Percentiles rank a stretch among this genome's conserved stretches.
These are phyloP conservation scores for Araneus ventricosus DNA, from an alignment of 1,140 invertebrate genomes.

Conservation along the genomic window DNA sequence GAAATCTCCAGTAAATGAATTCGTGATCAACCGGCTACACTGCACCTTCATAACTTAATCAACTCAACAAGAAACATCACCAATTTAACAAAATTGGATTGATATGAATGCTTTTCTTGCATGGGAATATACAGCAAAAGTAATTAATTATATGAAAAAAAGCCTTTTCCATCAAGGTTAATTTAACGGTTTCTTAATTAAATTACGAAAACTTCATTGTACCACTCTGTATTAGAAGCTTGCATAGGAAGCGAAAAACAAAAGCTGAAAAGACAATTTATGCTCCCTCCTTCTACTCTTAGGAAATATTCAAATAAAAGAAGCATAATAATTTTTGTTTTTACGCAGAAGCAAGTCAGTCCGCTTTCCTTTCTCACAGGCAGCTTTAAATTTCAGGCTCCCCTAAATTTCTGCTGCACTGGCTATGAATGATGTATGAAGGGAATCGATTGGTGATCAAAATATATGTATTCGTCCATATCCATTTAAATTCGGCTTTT, in stretches of 20 bases:
- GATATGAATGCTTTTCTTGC: too few species aligned
- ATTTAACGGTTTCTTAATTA: too few species aligned
- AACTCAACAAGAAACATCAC: too few species aligned
- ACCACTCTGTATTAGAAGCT: too few species aligned
- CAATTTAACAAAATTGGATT: too few species aligned
- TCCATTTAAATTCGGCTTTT: constrained; percentile 61
- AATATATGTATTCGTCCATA: constrained; percentile 44
- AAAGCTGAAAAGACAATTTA: background rate
- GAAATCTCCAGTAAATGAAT: too few species aligned
- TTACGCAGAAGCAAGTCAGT: background rate
- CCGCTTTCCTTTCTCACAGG: background rate
- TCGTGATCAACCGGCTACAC: too few species aligned
- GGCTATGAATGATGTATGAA: constrained; percentile 48
- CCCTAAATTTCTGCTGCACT: background rate
- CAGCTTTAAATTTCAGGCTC: background rate
- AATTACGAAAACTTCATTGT: too few species aligned
- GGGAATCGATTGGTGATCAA: constrained; percentile 36
- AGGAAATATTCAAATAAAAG: background rate
- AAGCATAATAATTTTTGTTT: background rate
- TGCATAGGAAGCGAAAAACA: background rate
- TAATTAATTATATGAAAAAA: too few species aligned
- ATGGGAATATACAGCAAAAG: too few species aligned
- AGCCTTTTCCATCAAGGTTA: too few species aligned
- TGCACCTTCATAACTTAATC: too few species aligned
- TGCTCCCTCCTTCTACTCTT: background rate